A percentile compares a stretch with the other conserved stretches of the same genome.
These are phyloP conservation scores for Xestoiulus laeticollis DNA, from an alignment of 2,888 invertebrate genomes.

Conservation along the genomic window DNA sequence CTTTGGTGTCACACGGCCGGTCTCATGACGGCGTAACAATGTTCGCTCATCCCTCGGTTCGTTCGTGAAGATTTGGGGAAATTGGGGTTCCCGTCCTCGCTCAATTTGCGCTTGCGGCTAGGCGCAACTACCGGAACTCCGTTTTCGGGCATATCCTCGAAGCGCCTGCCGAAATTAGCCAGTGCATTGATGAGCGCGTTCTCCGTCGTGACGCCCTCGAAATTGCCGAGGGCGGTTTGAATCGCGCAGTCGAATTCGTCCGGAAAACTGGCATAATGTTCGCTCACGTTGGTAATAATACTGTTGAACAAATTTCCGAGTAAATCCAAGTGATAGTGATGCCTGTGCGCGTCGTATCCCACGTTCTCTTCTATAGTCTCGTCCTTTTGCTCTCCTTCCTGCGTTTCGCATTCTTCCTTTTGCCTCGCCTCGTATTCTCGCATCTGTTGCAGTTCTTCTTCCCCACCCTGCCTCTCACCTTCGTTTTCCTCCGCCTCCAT, in stretches of 20 bases:
- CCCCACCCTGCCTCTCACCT: neutral
- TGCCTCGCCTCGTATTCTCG: neutral
- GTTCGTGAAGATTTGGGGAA: neutral
- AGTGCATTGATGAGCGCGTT: constrained; percentile 25
- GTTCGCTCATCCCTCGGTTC: neutral
- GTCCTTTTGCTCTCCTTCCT: neutral
- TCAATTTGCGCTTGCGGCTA: neutral
- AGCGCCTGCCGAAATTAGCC: neutral
- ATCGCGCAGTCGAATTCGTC: constrained; percentile 7
- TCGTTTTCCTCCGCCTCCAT: neutral
- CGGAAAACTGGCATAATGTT: neutral
- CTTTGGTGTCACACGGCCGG: neutral
- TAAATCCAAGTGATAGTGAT: neutral
- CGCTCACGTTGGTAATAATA: neutral
- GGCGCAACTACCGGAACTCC: neutral
- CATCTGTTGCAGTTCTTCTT: neutral
- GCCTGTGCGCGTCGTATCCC: neutral
- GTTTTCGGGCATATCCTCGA: neutral
- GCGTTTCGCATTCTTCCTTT: neutral
- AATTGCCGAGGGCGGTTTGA: neutral
- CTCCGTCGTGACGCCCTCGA: neutral
- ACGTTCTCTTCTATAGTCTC: neutral
- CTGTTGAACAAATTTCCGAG: neutral
- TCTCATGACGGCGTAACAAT: neutral
- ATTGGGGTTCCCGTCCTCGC: neutral